These are phyloP conservation scores for Holothuria glaberrima DNA, from an alignment of 35 echinoderm and acorn worm genomes.

Conservation along the genomic window DNA sequence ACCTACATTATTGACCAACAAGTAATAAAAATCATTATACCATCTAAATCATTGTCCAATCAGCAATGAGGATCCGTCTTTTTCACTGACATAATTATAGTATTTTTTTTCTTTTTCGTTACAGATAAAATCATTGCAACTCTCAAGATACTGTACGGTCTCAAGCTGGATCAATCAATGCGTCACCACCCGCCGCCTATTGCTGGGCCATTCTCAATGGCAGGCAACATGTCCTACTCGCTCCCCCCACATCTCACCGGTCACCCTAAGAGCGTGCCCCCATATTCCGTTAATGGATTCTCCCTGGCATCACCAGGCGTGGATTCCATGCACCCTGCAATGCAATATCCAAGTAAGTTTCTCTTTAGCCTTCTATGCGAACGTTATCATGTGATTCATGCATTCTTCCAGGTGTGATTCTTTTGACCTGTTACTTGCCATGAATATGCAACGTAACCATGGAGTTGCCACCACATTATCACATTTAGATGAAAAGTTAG, in stretches of 20 bases:
- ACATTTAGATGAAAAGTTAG: too few relatives aligned
- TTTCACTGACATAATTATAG: too few relatives aligned
- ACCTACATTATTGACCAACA: too few relatives aligned
- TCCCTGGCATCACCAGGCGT: slow-evolving; percentile 72
- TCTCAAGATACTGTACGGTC: background rate
- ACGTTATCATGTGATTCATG: too few relatives aligned
- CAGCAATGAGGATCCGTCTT: too few relatives aligned
- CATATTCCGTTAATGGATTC: slow-evolving; percentile 76
- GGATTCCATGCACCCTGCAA: slow-evolving; percentile 74
- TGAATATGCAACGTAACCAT: too few relatives aligned
- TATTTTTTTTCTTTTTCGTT: background rate
- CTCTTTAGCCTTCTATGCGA: background rate
- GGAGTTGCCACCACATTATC: too few relatives aligned
- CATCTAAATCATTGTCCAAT: too few relatives aligned
- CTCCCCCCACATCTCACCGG: slow-evolving; percentile 58
- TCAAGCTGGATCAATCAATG: slow-evolving; percentile 67
- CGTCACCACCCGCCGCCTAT: slow-evolving; percentile 46
- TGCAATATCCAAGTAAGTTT: slow-evolving; percentile 79
- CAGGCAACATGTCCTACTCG: slow-evolving; percentile 62
- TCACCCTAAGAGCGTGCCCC: slow-evolving; percentile 39
- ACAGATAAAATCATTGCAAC: slow-evolving; percentile 24
- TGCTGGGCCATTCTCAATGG: slow-evolving; percentile 55
- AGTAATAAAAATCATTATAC: too few relatives aligned
- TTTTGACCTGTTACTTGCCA: too few relatives aligned
- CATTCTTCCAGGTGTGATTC: too few relatives aligned